Evolutionary conservation across 2,113 vertebrate genomes (phyloP), one percentile per base, ranked within the genome.

Genomic region (Vidua macroura): DNA sequence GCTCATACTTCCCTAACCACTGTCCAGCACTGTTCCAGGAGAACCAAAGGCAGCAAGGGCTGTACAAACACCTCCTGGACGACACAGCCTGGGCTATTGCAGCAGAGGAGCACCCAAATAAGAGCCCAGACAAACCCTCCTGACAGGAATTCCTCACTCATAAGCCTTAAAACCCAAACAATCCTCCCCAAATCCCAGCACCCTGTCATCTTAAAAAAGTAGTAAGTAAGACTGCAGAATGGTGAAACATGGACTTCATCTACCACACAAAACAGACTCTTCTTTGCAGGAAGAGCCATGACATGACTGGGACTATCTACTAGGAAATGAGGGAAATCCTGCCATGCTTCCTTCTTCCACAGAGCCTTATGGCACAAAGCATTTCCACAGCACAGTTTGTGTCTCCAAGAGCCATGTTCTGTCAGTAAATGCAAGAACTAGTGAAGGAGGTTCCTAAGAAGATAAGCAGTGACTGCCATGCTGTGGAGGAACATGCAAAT

Each of bases 401-500:
- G 43, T 58, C 87, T 95, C 81, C 62, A 56, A 82, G 83, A 94
- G 84, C 70, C 67, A 31, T 5, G 9, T 63, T 78, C 80, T 86
- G 73, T 55, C 77, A 72, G 76, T 44, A 44, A 73, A 85, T 19
- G 55, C 59, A 80, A 91, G 48, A 76, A 10, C 41, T 1, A 56
- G 33, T 59, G 62, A 72, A 79, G 52, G 3, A 75, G 52, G 68
- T 41, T 94, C 68, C 63, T 37, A 60, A 62, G 78, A 48, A 85
- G 87, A 37, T 60, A 94, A 85, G 79, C 80, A 92, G 51, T 30
- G 91, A 76, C 46, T 78, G 92, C 74, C 39, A 51, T 14, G 17
- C 78, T 70, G 43, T 58, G 78, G 55, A 95, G 72, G 75, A 87
- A 88, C 59, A 67, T 63, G 89, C 94, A 92, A 85, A 91, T 55